Evolutionary conservation across 2,888 invertebrate genomes (phyloP).

Genomic region (Coenonympha arcania): DNA sequence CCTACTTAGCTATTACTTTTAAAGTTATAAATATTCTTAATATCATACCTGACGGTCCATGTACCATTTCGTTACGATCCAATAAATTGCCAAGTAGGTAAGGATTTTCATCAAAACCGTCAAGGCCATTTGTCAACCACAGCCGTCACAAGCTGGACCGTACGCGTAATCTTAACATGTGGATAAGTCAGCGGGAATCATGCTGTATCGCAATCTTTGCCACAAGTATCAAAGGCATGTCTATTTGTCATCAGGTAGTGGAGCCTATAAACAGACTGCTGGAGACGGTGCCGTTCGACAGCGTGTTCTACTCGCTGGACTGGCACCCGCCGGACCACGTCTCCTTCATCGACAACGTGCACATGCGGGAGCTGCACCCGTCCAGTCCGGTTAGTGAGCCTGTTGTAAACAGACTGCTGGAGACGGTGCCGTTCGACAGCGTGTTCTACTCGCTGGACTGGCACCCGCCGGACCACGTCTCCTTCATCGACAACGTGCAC

Average conservation of each 20-base stretch:
- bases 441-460: conserved; percentile 96
- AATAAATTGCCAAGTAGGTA: too few relatives aligned
- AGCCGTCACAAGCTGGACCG: too few relatives aligned
- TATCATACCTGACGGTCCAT: too few relatives aligned
- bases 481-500: conserved; percentile 94
- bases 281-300: conserved; percentile 86
- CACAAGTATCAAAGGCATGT: too few relatives aligned
- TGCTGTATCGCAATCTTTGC: too few relatives aligned
- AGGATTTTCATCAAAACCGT: too few relatives aligned
- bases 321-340: conserved; percentile 98
- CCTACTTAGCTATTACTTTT: too few relatives aligned
- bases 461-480: conserved; percentile 97
- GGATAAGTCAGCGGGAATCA: too few relatives aligned
- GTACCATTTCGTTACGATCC: too few relatives aligned
- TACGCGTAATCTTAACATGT: too few relatives aligned
- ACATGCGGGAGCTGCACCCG: conserved; percentile 81
- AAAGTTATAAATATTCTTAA: too few relatives aligned
- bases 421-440: conserved; percentile 86
- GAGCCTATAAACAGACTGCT: conserved; percentile 91
- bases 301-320: conserved; percentile 93
- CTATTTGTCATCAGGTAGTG: conserved; percentile 77
- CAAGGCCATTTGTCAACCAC: too few relatives aligned
- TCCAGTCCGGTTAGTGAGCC: conserved; percentile 78
- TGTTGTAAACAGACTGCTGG: conserved; percentile 80
- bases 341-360: conserved; percentile 95